A percentile compares a stretch with the other conserved stretches of the same genome.
Evolutionary conservation across 2,113 vertebrate species (phyloP).

Genomic region (Hippocampus comes): DNA sequence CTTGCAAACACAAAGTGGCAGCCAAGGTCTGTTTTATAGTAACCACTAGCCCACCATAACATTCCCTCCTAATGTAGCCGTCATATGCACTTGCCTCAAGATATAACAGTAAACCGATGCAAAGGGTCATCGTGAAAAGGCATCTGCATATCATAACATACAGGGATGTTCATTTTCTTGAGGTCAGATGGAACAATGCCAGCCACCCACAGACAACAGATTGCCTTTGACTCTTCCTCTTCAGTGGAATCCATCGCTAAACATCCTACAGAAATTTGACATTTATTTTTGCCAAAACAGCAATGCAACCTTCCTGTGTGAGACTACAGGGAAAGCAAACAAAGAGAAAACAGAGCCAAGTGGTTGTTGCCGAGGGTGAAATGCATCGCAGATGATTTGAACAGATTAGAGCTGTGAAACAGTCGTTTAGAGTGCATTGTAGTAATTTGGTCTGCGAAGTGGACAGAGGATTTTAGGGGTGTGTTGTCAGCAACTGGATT

Average conservation of each 20-base stretch:
- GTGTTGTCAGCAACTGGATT: constrained; percentile 47
- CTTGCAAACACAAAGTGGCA: constrained; percentile 62
- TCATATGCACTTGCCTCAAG: constrained; percentile 12
- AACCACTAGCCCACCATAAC: constrained; percentile 48
- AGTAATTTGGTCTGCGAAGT: constrained; percentile 57
- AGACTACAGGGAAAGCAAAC: neutral
- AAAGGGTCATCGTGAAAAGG: neutral
- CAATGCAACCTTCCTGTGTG: neutral
- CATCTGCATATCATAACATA: constrained; percentile 18
- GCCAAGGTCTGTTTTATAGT: constrained; percentile 25
- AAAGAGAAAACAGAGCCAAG: constrained; percentile 21
- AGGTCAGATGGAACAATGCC: constrained; percentile 43
- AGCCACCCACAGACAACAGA: constrained; percentile 14
- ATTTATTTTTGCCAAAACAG: neutral
- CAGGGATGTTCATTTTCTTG: constrained; percentile 43
- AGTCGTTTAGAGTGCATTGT: constrained; percentile 52
- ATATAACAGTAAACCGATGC: neutral
- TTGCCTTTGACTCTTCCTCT: neutral
- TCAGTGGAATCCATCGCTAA: constrained; percentile 13
- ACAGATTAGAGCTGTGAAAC: constrained; percentile 50
- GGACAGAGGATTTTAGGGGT: constrained; percentile 43
- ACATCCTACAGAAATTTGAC: constrained; percentile 17
- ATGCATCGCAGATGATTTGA: constrained; percentile 45
- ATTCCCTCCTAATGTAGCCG: constrained; percentile 39
- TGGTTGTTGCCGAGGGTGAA: constrained; percentile 35